A percentile compares a stretch with the other conserved stretches of the same genome.
Evolutionary conservation across 2,113 vertebrate species (phyloP).

Genomic region (Puffinus mauretanicus): DNA sequence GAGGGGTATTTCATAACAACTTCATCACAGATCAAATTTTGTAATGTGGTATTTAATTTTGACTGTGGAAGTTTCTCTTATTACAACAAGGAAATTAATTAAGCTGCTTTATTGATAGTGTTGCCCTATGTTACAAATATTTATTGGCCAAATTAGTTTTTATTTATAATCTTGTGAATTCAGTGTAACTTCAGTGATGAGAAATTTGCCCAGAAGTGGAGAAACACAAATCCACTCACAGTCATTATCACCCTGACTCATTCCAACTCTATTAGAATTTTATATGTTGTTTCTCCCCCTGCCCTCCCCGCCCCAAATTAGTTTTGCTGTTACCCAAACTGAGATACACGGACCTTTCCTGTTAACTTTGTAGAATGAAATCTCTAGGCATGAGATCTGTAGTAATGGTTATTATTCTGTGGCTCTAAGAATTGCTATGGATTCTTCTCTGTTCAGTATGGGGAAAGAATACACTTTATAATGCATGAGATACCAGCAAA

Average conservation of each 20-base stretch:
- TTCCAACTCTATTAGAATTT: not conserved
- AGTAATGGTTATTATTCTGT: not conserved
- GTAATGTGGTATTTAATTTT: conserved; percentile 17
- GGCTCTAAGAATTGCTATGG: not conserved
- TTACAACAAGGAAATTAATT: not conserved
- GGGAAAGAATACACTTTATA: not conserved
- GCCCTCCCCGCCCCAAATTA: not conserved
- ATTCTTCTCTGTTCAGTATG: not conserved
- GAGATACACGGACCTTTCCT: not conserved
- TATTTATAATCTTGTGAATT: not conserved
- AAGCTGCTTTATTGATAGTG: not conserved
- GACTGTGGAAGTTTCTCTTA: not conserved
- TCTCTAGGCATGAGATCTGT: not conserved
- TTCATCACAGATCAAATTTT: not conserved
- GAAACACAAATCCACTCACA: not conserved
- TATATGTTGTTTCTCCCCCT: not conserved
- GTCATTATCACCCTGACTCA: not conserved
- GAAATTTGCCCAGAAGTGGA: not conserved
- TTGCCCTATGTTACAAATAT: not conserved
- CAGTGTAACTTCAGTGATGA: not conserved
- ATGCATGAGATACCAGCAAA: not conserved
- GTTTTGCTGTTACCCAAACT: not conserved
- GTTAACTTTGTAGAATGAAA: not conserved
- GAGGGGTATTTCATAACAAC: not conserved
- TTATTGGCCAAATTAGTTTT: not conserved